Conservation (phyloP, 1,140 invertebrate species). For the Fopius arisanus region DNA sequence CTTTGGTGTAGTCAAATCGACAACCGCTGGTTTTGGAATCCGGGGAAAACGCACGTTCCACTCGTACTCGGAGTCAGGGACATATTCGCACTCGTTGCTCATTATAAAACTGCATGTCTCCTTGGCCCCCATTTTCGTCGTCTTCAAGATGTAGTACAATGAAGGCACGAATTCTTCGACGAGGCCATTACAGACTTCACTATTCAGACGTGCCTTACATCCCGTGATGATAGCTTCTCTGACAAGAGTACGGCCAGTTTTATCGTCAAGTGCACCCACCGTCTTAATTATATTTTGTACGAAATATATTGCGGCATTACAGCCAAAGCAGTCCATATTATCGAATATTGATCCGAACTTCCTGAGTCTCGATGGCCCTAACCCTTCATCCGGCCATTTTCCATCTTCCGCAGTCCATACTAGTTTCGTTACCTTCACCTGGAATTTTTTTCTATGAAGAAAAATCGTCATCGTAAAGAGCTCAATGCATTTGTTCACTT, state of each 20-base stretch:
- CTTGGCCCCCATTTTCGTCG: neutral
- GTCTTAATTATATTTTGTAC: neutral
- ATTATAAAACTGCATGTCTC: neutral
- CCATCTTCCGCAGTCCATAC: neutral
- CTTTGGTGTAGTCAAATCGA: neutral
- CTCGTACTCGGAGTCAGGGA: neutral
- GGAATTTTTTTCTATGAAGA: neutral
- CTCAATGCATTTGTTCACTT: no score
- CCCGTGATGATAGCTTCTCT: neutral
- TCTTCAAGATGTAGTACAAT: neutral
- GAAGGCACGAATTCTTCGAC: neutral
- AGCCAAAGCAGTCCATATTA: neutral
- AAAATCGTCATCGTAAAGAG: no score
- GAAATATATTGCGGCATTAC: neutral
- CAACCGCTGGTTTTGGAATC: neutral
- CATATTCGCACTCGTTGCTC: neutral
- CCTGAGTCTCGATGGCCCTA: no score
- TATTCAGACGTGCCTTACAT: neutral
- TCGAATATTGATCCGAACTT: neutral
- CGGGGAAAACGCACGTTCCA: neutral
- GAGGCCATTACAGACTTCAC: neutral
- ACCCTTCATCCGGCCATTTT: no score
- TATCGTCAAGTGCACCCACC: neutral
- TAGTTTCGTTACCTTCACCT: neutral
- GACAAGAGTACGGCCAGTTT: neutral